Conservation (phyloP, 2,113 vertebrate species). For the Callocephalon fimbriatum region DNA sequence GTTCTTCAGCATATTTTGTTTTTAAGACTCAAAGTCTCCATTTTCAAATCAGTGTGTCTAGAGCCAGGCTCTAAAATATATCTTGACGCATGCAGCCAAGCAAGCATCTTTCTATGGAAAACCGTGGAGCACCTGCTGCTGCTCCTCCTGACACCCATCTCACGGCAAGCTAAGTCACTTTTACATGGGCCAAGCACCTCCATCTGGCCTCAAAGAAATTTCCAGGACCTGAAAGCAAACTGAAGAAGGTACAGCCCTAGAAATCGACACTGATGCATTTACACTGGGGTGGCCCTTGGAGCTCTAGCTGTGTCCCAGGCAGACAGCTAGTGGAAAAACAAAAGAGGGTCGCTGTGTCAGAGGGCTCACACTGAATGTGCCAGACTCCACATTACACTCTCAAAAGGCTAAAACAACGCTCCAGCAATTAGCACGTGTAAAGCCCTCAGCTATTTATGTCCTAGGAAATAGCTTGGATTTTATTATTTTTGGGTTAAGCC, state of each 20-base stretch:
- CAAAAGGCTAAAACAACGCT: constrained; percentile 33
- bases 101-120: neutral
- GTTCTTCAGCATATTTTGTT: constrained; percentile 42
- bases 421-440: constrained; percentile 1
- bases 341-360: neutral
- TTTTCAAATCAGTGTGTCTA: constrained; percentile 23
- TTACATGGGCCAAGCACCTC: constrained; percentile 9
- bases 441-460: constrained; percentile 50
- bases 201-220: constrained; percentile 51
- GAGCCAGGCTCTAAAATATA: constrained; percentile 43
- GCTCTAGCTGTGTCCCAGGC: neutral
- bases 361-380: neutral
- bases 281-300: neutral
- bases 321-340: neutral
- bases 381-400: neutral
- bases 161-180: neutral
- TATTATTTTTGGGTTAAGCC: constrained; percentile 57
- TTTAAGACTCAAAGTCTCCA: constrained; percentile 28
- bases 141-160: constrained; percentile 21
- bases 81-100: neutral
- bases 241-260: neutral
- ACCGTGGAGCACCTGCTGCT: constrained; percentile 27
- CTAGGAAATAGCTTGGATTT: constrained; percentile 51
- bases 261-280: neutral
- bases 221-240: neutral